phyloP scores from a whole-genome alignment of 2,888 invertebrate species.

The Scaptomyza flava region DNA sequence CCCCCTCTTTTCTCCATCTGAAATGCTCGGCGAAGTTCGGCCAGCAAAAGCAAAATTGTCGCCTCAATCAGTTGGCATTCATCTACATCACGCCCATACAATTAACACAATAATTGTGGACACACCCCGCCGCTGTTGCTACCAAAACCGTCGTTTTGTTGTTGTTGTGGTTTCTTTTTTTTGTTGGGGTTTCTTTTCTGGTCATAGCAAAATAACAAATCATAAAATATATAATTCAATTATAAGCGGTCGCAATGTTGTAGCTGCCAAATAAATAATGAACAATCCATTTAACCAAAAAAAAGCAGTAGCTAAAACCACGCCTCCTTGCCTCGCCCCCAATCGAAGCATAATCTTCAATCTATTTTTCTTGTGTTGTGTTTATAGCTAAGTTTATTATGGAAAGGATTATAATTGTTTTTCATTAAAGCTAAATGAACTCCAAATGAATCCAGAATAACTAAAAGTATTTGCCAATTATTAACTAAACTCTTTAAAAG shows the following conservation, averaged over 20 bases:
- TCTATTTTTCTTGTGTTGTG: no score
- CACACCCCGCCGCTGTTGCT: conserved; percentile 42
- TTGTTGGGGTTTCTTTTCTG: conserved; percentile 13
- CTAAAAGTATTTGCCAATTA: no score
- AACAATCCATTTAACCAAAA: conserved; percentile 28
- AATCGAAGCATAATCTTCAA: neutral
- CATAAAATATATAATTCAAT: conserved; percentile 66
- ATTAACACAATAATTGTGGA: conserved; percentile 62
- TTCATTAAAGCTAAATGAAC: no score
- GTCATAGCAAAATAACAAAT: conserved; percentile 60
- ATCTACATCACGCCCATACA: conserved; percentile 78
- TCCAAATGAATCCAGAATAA: no score
- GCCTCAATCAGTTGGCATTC: conserved; percentile 65
- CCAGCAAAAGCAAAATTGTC: conserved; percentile 44
- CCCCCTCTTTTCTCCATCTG: neutral
- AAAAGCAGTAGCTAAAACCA: conserved; percentile 35
- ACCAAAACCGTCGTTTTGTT: neutral
- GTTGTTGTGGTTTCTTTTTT: neutral
- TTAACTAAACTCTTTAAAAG: no score
- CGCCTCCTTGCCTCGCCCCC: neutral
- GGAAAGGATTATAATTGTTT: no score
- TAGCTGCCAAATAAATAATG: conserved; percentile 70
- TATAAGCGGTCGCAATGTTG: conserved; percentile 66
- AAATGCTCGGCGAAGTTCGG: conserved; percentile 7
- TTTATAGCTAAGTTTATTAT: no score